Conservation (phyloP, 2,888 invertebrate species). For the Disparrhopalites patrizii region DNA sequence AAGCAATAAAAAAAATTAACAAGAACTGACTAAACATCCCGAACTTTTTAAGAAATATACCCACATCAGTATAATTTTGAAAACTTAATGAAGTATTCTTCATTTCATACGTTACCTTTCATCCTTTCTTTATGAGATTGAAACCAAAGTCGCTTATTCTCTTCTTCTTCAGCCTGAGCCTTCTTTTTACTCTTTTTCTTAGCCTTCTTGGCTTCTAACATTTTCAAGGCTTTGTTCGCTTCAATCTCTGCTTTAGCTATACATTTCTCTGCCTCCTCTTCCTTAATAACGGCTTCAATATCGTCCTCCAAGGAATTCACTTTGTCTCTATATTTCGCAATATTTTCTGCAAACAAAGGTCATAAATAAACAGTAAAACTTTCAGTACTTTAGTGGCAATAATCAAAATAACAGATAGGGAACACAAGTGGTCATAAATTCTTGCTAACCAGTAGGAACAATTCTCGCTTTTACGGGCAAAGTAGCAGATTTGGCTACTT, state of each 20-base stretch:
- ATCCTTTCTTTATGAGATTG: constrained; percentile 75
- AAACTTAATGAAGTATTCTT: no score
- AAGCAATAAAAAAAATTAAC: no score
- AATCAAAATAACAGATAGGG: neutral
- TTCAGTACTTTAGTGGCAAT: neutral
- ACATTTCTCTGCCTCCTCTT: constrained; percentile 77
- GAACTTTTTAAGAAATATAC: no score
- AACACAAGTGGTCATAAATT: neutral
- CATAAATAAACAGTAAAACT: constrained; percentile 6
- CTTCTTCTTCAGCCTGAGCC: constrained; percentile 51
- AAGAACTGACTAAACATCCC: no score
- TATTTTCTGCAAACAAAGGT: no score
- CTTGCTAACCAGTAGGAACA: constrained; percentile 63
- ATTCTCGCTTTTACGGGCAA: constrained; percentile 81
- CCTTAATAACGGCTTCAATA: constrained; percentile 74
- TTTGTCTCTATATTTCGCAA: constrained; percentile 76
- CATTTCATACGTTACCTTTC: no score
- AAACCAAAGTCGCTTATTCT: constrained; percentile 67
- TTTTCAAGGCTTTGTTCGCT: constrained; percentile 66
- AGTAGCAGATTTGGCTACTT: constrained; percentile 79
- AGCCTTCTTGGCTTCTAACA: constrained; percentile 56
- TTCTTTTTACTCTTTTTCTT: constrained; percentile 50
- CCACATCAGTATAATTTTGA: no score
- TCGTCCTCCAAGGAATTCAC: constrained; percentile 71
- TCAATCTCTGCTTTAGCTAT: constrained; percentile 80